Conservation (phyloP, 1,140 invertebrate genomes). For the Oryctes rhinoceros region DNA sequence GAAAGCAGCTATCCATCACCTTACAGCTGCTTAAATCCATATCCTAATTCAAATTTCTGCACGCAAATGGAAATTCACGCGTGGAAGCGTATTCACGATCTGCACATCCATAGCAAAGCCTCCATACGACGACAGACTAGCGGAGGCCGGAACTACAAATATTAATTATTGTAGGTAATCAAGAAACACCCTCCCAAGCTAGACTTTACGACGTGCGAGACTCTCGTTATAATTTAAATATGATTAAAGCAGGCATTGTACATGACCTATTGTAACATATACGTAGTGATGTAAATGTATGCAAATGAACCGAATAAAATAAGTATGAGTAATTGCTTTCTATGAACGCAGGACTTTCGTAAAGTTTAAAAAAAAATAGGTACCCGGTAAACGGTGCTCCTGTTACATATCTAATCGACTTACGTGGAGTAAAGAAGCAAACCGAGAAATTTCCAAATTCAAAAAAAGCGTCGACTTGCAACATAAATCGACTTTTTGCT, state of each 20-base stretch:
- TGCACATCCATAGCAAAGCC: neutral
- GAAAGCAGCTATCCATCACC: neutral
- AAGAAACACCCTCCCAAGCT: slow-evolving; percentile 5
- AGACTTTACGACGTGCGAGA: slow-evolving; percentile 7
- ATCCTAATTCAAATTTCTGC: slow-evolving; percentile 6
- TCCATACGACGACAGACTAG: neutral
- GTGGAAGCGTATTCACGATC: neutral
- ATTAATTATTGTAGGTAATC: slow-evolving; percentile 11
- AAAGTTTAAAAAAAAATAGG: too few relatives aligned
- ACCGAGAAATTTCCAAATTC: too few relatives aligned
- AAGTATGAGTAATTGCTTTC: neutral
- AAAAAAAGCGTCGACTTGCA: too few relatives aligned
- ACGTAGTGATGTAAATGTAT: neutral
- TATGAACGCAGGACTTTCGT: neutral
- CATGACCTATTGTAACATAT: slow-evolving; percentile 5
- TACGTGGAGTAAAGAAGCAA: too few relatives aligned
- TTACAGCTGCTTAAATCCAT: neutral
- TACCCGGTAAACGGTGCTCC: too few relatives aligned
- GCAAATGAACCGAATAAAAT: slow-evolving; percentile 5
- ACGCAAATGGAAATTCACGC: slow-evolving; percentile 4
- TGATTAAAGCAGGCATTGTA: slow-evolving; percentile 1
- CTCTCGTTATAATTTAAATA: slow-evolving; percentile 6
- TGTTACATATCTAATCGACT: too few relatives aligned
- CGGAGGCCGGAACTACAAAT: neutral
- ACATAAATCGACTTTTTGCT: too few relatives aligned